phyloP scores from a whole-genome alignment of 2,888 invertebrate genomes.

The Anodontia alba region DNA sequence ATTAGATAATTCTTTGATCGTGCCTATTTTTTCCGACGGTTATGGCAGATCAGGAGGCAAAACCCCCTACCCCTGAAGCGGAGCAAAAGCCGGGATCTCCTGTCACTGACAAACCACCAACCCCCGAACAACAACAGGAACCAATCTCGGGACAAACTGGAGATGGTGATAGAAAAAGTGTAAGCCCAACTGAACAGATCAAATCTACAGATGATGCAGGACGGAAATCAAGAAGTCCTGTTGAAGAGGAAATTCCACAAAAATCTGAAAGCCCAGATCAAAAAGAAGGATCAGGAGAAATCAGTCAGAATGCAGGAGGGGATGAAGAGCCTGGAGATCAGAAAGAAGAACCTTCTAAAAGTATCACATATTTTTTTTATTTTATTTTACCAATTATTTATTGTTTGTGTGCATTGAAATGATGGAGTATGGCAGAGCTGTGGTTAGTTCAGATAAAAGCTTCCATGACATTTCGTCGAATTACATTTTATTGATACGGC shows the following conservation, averaged over 20 bases:
- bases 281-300: constrained; percentile 35
- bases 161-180: constrained; percentile 30
- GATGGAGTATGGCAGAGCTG: too few species aligned
- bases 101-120: neutral
- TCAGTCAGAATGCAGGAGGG: constrained; percentile 46
- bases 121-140: neutral
- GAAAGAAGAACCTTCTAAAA: neutral
- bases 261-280: constrained; percentile 46
- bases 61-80: constrained; percentile 22
- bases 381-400: too few species aligned
- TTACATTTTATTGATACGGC: too few species aligned
- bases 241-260: constrained; percentile 41
- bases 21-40: too few species aligned
- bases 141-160: neutral
- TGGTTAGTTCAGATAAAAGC: too few species aligned
- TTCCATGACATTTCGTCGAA: too few species aligned
- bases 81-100: constrained; percentile 42
- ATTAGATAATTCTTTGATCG: too few species aligned
- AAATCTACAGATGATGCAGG: constrained; percentile 47
- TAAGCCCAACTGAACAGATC: neutral
- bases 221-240: constrained; percentile 47
- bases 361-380: too few species aligned
- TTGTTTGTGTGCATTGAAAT: too few species aligned
- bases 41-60: constrained; percentile 27
- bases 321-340: neutral